Base-by-base conservation (phyloP, 1,140 invertebrate species). In the Chironomus tepperi region DNA sequence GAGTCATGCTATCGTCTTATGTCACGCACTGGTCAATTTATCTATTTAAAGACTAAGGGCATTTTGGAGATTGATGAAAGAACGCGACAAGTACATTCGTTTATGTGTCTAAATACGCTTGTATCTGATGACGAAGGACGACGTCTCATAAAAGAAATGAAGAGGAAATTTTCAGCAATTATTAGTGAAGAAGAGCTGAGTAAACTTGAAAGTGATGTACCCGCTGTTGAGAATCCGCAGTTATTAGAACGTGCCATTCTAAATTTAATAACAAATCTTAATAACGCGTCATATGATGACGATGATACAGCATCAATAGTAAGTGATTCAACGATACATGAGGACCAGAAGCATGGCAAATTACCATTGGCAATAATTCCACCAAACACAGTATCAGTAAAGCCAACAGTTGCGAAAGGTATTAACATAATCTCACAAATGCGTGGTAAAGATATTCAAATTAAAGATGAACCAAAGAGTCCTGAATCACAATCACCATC, bases 101-200 rank as follows among this genome's bases (percentile, higher is more conserved):
- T 95, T 78, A 87, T 95, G 10, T 95, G 93, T 79, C 87, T 93
- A 73, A 95, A 95, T 79, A 91, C 90, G 0, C 83, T 93, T n/a
- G 85, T 94, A 0, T 83, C 86, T 42, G 87, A 91, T 77, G 84
- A 88, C 67, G 90, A 93, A 79, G 92, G 91, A 18, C 84, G 86
- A 74, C 81, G 86, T 8, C 82, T 90, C 0, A 88, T 91, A 0
- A 83, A 85, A 73, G 84, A 91, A 74, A 93, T 93, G 91, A 92
- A 90, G 80, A 84, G 86, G 74, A 86, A 87, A 77, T 92, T 87
- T 79, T 88, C 88, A 0, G 88, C 86, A 12, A 84, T 84, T 43
- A 85, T 90, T 5, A 85, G 88, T 76, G 78, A 79, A 15, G 77
- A 76, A 78, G 79, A 80, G 76, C 78, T 79, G 15, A 80, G 82